Evolutionary conservation across 2,888 invertebrate genomes (phyloP).

Genomic region (Meteorus cinctellus): DNA sequence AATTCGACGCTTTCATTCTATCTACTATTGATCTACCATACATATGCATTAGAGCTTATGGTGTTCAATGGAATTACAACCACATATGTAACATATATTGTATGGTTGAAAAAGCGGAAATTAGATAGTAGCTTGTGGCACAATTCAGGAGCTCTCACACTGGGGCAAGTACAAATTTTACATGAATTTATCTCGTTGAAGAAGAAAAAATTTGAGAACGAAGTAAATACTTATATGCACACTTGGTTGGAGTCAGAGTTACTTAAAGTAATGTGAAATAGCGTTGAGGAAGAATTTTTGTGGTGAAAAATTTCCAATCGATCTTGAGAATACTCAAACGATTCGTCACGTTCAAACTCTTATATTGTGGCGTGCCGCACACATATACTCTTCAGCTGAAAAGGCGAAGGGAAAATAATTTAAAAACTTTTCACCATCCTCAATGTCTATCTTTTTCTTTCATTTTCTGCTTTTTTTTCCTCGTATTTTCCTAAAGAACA

Average conservation of each 20-base stretch:
- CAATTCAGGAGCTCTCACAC: too few relatives aligned
- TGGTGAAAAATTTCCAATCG: constrained; percentile 35
- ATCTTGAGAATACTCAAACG: constrained; percentile 4
- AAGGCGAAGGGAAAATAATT: constrained; percentile 32
- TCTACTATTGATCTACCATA: neutral
- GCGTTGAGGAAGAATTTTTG: constrained; percentile 6
- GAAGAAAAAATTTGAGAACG: neutral
- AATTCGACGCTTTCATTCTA: neutral
- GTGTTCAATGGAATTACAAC: too few relatives aligned
- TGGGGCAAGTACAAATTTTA: too few relatives aligned
- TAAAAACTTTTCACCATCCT: constrained; percentile 23
- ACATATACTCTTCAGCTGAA: neutral
- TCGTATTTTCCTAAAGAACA: neutral
- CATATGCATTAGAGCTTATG: too few relatives aligned
- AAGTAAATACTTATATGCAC: neutral
- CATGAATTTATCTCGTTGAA: too few relatives aligned
- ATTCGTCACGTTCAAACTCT: constrained; percentile 37
- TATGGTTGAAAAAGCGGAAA: too few relatives aligned
- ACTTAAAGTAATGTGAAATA: constrained; percentile 8
- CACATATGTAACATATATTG: too few relatives aligned
- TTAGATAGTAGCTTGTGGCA: too few relatives aligned
- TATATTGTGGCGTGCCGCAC: neutral
- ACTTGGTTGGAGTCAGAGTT: neutral
- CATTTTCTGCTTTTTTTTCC: neutral
- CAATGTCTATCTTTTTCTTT: neutral